Evolutionary conservation across 2,113 vertebrate genomes (phyloP).

Genomic region (Sminthopsis crassicaudata): DNA sequence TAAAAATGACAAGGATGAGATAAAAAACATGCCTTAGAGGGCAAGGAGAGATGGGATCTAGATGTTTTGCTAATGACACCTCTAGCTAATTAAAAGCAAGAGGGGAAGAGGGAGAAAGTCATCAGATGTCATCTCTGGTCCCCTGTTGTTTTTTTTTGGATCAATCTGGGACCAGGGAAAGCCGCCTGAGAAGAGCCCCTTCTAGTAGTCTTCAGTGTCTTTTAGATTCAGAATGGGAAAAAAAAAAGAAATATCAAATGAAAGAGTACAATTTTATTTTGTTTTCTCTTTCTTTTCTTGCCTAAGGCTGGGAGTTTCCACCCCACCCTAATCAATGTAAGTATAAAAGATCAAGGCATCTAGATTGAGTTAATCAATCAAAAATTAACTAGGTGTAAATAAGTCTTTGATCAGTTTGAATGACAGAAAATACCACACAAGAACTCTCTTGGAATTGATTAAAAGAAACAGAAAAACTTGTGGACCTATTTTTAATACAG

Average conservation of each 20-base stretch:
- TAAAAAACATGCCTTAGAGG: neutral
- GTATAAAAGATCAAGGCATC: neutral
- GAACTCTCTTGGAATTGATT: neutral
- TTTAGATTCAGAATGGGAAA: neutral
- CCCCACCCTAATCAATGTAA: neutral
- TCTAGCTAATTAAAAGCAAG: conserved; percentile 29
- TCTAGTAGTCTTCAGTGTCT: neutral
- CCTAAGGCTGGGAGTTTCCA: neutral
- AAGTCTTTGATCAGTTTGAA: neutral
- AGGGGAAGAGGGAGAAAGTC: neutral
- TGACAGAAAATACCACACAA: neutral
- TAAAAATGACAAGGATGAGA: neutral
- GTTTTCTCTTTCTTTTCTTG: neutral
- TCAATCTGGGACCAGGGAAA: neutral
- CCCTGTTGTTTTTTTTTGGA: neutral
- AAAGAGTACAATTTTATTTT: neutral
- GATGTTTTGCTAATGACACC: neutral
- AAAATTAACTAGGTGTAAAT: neutral
- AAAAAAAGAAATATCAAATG: neutral
- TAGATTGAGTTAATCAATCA: neutral
- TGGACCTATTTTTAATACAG: neutral
- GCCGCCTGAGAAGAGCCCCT: neutral
- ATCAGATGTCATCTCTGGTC: neutral
- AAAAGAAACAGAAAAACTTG: neutral
- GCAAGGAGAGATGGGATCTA: neutral